Conservation (phyloP, 30 jellyfish, hydroid and myxozoan genomes). For the Hydractinia echinata region DNA sequence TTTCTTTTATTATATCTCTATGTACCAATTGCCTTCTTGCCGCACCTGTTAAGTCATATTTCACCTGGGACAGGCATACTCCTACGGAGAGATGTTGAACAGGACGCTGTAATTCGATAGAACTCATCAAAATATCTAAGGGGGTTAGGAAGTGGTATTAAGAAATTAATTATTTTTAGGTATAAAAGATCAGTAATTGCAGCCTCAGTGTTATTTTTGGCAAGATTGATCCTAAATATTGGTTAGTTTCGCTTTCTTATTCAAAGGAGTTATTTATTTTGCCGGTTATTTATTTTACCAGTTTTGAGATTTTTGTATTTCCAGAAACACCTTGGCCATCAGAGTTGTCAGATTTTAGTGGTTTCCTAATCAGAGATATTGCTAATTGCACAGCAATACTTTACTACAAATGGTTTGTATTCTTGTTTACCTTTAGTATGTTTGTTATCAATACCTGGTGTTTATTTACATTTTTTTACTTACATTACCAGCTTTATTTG, state of each 20-base stretch:
- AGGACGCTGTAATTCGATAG: too few species aligned
- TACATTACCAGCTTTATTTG: constrained; percentile 9
- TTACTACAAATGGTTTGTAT: constrained; percentile 52
- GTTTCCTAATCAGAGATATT: constrained; percentile 57
- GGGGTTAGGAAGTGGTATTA: too few species aligned
- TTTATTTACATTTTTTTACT: neutral
- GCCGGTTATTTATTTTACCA: neutral
- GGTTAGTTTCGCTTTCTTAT: too few species aligned
- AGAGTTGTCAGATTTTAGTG: constrained; percentile 61
- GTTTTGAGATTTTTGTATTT: neutral
- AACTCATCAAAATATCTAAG: too few species aligned
- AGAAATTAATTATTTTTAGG: too few species aligned
- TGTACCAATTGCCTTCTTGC: too few species aligned
- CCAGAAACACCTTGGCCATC: constrained; percentile 57
- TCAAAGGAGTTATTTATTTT: neutral
- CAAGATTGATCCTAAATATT: too few species aligned
- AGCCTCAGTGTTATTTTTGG: neutral
- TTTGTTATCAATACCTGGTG: constrained; percentile 2
- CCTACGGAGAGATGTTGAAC: too few species aligned
- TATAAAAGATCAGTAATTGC: neutral
- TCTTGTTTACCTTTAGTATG: neutral
- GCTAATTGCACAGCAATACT: constrained; percentile 73
- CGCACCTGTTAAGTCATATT: too few species aligned
- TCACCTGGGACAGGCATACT: too few species aligned
- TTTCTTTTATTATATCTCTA: too few species aligned